These are phyloP conservation scores for Leptopilina clavipes DNA, from an alignment of 1,140 invertebrate genomes.

Conservation along the genomic window DNA sequence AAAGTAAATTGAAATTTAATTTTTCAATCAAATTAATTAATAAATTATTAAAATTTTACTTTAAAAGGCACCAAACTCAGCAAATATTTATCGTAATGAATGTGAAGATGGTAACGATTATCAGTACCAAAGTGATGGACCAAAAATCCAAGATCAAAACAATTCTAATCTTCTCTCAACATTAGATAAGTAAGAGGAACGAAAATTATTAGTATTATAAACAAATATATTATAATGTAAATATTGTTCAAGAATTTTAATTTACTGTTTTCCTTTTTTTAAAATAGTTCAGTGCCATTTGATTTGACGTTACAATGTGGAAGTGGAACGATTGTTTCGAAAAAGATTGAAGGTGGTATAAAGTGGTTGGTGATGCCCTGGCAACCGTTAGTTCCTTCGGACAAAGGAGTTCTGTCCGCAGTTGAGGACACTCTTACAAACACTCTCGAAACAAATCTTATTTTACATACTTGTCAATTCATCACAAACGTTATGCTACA, in stretches of 20 bases:
- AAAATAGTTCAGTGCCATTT: slow-evolving; percentile 56
- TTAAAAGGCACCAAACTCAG: neutral
- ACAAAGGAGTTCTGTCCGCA: slow-evolving; percentile 75
- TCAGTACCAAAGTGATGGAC: slow-evolving; percentile 34
- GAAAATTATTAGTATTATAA: neutral
- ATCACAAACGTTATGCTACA: slow-evolving; percentile 80
- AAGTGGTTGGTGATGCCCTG: slow-evolving; percentile 76
- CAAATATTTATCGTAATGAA: too few relatives aligned
- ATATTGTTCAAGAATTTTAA: neutral
- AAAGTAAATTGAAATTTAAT: too few relatives aligned
- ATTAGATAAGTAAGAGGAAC: slow-evolving; percentile 51
- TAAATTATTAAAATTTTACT: neutral
- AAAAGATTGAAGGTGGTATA: slow-evolving; percentile 67
- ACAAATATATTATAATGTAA: neutral
- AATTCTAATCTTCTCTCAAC: slow-evolving; percentile 38
- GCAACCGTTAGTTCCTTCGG: slow-evolving; percentile 76
- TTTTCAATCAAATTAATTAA: neutral
- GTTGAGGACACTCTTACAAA: slow-evolving; percentile 76
- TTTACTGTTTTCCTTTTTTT: neutral
- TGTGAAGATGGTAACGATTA: slow-evolving; percentile 25
- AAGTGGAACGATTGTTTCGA: slow-evolving; percentile 52
- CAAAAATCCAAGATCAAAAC: slow-evolving; percentile 19
- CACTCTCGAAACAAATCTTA: slow-evolving; percentile 67
- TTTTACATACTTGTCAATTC: slow-evolving; percentile 77
- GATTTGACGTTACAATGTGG: slow-evolving; percentile 54